These are phyloP conservation scores for Anniella stebbinsi DNA, from an alignment of 2,797 vertebrate genomes.

Conservation along the genomic window DNA sequence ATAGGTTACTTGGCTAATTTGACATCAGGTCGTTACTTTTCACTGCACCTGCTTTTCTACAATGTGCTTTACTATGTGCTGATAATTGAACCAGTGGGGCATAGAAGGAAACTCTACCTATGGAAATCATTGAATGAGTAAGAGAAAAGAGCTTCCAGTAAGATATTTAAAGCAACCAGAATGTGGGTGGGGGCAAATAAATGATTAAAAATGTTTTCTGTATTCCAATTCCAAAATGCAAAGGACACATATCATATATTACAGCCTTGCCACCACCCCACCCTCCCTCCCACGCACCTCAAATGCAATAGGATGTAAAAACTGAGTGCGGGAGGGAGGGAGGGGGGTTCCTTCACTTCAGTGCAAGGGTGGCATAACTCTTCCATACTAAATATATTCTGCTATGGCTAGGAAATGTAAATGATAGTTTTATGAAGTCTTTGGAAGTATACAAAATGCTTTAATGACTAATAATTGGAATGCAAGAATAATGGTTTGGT, in stretches of 20 bases:
- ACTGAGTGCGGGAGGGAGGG: neutral
- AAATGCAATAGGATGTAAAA: neutral
- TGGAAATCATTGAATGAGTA: neutral
- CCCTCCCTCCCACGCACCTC: neutral
- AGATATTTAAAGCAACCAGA: neutral
- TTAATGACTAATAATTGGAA: constrained; percentile 62
- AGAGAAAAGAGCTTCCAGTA: neutral
- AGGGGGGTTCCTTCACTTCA: neutral
- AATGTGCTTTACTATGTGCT: neutral
- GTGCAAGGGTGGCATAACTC: constrained; percentile 5
- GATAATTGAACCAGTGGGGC: neutral
- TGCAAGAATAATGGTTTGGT: constrained; percentile 58
- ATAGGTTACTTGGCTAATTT: neutral
- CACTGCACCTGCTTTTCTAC: neutral
- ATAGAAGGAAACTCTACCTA: neutral
- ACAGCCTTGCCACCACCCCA: too few relatives aligned
- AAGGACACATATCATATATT: neutral
- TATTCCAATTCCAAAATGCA: neutral
- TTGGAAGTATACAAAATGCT: constrained; percentile 53
- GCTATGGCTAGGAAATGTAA: constrained; percentile 65
- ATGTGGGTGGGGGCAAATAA: neutral
- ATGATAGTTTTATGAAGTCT: constrained; percentile 68
- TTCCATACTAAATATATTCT: constrained; percentile 52
- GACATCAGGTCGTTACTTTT: neutral
- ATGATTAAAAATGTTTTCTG: neutral